Percentiles rank a stretch among this genome's conserved stretches.
phyloP scores from a whole-genome alignment of 2,888 invertebrate genomes.

The Ophion obscuratus region DNA sequence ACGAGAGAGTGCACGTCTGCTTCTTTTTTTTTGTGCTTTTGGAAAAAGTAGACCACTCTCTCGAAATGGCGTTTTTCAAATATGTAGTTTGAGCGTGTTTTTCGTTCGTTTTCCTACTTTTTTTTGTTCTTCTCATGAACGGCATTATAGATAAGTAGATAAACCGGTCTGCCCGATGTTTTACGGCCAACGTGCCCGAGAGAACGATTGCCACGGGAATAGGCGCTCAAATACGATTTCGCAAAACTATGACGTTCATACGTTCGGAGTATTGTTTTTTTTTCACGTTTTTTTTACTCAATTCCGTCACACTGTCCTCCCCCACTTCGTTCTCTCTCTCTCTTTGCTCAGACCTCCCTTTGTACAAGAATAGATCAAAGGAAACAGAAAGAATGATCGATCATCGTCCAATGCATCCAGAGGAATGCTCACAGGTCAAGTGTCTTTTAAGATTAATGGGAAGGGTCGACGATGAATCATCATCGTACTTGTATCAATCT shows the following conservation, averaged over 20 bases:
- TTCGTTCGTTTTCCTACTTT: conserved; percentile 28
- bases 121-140: conserved; percentile 42
- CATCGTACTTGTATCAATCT: conserved; percentile 26
- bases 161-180: conserved; percentile 51
- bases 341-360: conserved; percentile 40
- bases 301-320: conserved; percentile 49
- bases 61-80: conserved; percentile 53
- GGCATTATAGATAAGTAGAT: conserved; percentile 42
- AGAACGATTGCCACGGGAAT: conserved; percentile 40
- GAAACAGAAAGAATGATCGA: conserved; percentile 33
- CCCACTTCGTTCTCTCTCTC: conserved; percentile 60
- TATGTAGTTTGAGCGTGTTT: conserved; percentile 58
- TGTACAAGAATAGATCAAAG: conserved; percentile 41
- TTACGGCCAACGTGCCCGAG: conserved; percentile 29
- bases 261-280: conserved; percentile 44
- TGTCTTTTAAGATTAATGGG: conserved; percentile 38
- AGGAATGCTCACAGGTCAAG: conserved; percentile 59
- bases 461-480: conserved; percentile 34
- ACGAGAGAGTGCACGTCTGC: conserved; percentile 55
- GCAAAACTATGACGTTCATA: conserved; percentile 17
- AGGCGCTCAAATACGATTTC: conserved; percentile 38
- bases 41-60: conserved; percentile 50
- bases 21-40: conserved; percentile 33
- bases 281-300: conserved; percentile 47
- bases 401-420: conserved; percentile 62